Percentiles rank a stretch among this genome's conserved stretches.
Evolutionary conservation across 2,888 invertebrate species (phyloP).

Genomic region (Megalurothrips usitatus): DNA sequence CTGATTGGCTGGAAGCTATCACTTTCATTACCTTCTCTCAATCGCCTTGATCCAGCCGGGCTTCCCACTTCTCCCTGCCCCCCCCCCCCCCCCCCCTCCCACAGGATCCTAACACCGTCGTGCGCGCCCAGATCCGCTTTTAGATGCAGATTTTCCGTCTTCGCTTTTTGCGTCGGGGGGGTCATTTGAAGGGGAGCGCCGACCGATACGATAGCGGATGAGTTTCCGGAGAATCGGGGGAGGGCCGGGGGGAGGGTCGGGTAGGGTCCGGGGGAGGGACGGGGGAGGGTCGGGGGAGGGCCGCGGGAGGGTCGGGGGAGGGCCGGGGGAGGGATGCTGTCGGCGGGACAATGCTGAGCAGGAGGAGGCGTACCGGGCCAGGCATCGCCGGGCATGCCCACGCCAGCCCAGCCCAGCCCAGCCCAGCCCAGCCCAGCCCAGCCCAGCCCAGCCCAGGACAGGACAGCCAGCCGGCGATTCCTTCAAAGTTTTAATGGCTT

Average conservation of each 20-base stretch:
- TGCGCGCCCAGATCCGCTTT: neutral
- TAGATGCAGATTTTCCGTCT: slow-evolving; percentile 24
- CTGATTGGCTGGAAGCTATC: slow-evolving; percentile 6
- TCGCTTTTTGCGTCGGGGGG: slow-evolving; percentile 18
- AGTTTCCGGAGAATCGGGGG: neutral
- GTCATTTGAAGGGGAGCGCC: neutral
- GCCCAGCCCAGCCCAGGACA: neutral
- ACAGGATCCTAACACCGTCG: neutral
- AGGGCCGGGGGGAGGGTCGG: neutral
- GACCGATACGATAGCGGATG: slow-evolving; percentile 14
- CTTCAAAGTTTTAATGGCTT: slow-evolving; percentile 21
- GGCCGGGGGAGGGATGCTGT: neutral
- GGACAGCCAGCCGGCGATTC: neutral
- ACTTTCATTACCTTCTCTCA: slow-evolving; percentile 20
- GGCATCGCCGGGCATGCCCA: neutral
- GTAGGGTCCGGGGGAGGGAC: no score
- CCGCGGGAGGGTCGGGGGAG: no score
- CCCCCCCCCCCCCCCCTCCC: neutral
- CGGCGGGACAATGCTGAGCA: neutral
- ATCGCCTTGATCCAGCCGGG: neutral
- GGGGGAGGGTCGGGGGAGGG: no score
- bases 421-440: neutral
- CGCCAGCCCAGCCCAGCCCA: neutral
- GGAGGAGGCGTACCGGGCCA: neutral
- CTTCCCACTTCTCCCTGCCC: neutral